phyloP scores from a whole-genome alignment of 2,113 vertebrate species.

The Pseudopodoces humilis region DNA sequence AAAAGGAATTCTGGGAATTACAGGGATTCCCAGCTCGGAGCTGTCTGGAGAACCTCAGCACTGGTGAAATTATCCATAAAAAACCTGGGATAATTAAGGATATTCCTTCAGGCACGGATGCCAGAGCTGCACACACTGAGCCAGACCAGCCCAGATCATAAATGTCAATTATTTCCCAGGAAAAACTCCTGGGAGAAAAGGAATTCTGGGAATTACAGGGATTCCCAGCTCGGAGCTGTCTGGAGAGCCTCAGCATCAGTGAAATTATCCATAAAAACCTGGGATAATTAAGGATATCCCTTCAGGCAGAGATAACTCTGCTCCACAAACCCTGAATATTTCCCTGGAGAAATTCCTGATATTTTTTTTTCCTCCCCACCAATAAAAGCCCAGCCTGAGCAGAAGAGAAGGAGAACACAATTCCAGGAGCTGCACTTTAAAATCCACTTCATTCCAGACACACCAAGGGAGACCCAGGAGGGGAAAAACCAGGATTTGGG shows the following conservation, averaged over 20 bases:
- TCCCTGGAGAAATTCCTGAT: neutral
- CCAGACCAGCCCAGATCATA: too few relatives aligned
- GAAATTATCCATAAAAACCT: neutral
- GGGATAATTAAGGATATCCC: neutral
- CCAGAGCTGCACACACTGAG: too few relatives aligned
- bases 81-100: too few relatives aligned
- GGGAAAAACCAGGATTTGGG: neutral
- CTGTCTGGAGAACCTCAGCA: too few relatives aligned
- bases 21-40: neutral
- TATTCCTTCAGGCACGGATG: too few relatives aligned
- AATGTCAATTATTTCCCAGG: too few relatives aligned
- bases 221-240: neutral
- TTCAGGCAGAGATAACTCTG: neutral
- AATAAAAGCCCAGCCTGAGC: neutral
- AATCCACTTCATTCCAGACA: neutral
- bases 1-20: neutral
- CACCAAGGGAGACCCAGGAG: neutral
- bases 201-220: neutral
- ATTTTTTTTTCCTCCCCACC: neutral
- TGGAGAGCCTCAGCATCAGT: neutral
- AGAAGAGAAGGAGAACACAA: neutral
- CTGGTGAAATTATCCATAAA: too few relatives aligned
- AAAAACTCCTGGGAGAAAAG: too few relatives aligned
- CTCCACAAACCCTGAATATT: neutral
- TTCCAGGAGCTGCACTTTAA: neutral